Evolutionary conservation across 1,140 invertebrate species (phyloP), one percentile per base, ranked within the genome.

Genomic region (Archivesica marissinica): DNA sequence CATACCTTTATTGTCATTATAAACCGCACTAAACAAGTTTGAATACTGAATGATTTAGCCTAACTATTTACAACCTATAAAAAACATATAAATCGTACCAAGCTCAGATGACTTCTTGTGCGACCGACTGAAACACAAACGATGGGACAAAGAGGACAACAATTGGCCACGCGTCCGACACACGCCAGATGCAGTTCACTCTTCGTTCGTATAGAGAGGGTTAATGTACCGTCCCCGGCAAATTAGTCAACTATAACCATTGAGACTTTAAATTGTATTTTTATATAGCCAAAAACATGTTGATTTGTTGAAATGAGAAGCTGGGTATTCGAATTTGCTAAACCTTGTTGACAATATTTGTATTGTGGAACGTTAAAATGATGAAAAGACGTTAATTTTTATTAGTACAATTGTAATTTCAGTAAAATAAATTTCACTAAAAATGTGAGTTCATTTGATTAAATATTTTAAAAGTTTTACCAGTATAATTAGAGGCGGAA

Each of bases 81-180:
- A 74, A 23, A 50, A 50, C 1, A 44, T 28, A 50, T 50, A 52
- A 74, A 74, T 74, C n/a, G 41, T 52, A 52, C n/a, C 70, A 30
- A 33, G 30, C 52, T 47, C 13, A 50, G 30, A 74, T 74, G 3
- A 54, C 35, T 39, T 76, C 30, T 76, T 76, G 52, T 54, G 47
- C 52, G 74, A 38, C 52, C 44, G 38, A 76, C n/a, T 54, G 74
- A 76, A 56, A 56, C 35, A 20, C 23, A 13, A 23, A 33, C 25
- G 52, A 35, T 76, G 52, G 47, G 59, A 64, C 59, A 64, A 64
- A 64, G 59, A 33, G 9, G n/a, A 64, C 52, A 54, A 56, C 59
- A 76, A 76, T 76, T 56, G 74, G 74, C 28, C 74, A 76, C 74
- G 52, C 74, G 74, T 35, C 74, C 9, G 47, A 56, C 74, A 56